phyloP scores from a whole-genome alignment of 92 coral and sea anemone species.

The Paramuricea clavata region DNA sequence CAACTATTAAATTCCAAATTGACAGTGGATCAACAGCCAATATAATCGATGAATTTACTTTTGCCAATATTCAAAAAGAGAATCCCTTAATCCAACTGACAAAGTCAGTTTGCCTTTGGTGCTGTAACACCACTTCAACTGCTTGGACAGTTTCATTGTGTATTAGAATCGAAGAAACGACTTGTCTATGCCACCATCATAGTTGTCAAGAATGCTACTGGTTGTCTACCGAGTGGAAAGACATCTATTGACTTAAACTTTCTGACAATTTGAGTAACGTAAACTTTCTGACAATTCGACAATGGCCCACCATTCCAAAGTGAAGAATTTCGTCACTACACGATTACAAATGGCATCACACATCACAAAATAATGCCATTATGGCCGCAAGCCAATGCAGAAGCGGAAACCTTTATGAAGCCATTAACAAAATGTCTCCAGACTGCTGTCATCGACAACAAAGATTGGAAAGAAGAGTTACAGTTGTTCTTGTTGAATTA shows the following conservation, averaged over 20 bases:
- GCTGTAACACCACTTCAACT: background rate
- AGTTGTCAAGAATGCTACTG: background rate
- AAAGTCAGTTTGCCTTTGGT: background rate
- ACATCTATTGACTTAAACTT: background rate
- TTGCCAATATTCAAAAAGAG: background rate
- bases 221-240: background rate
- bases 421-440: conserved; percentile 1
- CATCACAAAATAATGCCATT: conserved; percentile 22
- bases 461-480: background rate
- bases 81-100: background rate
- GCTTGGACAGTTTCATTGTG: background rate
- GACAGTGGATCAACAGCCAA: conserved; percentile 27
- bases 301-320: background rate
- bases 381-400: conserved; percentile 22
- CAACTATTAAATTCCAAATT: too few species aligned
- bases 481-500: background rate
- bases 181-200: background rate
- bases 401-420: conserved; percentile 16
- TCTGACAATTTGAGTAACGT: background rate
- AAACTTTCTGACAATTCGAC: too few species aligned
- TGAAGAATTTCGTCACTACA: background rate
- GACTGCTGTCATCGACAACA: background rate
- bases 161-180: conserved; percentile 1
- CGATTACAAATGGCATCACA: background rate
- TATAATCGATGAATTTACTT: conserved; percentile 16